phyloP scores from a whole-genome alignment of 2,113 vertebrate species.

The Pica pica region DNA sequence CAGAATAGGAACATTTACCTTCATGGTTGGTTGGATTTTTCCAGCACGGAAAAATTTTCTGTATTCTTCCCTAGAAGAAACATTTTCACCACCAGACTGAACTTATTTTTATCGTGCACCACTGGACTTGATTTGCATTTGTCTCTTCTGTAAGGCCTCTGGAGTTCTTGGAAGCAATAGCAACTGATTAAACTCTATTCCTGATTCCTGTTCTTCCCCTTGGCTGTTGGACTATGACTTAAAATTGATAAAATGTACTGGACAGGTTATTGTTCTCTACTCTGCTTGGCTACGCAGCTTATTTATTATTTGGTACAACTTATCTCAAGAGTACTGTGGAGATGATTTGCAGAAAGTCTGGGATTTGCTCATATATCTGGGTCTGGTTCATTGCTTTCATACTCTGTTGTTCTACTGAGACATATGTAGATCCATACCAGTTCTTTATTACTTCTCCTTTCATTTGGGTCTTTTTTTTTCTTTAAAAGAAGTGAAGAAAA shows the following conservation, averaged over 20 bases:
- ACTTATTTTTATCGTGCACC: not conserved
- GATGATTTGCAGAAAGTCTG: not conserved
- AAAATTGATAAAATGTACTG: not conserved
- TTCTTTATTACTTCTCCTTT: not conserved
- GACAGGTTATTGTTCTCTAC: conserved; percentile 3
- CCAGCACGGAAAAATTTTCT: not conserved
- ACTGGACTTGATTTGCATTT: not conserved
- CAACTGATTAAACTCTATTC: not conserved
- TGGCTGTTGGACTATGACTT: not conserved
- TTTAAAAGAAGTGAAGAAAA: not conserved
- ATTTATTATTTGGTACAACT: not conserved
- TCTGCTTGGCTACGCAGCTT: not conserved
- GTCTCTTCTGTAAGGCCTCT: not conserved
- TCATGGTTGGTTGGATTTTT: not conserved
- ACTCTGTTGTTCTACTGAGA: not conserved
- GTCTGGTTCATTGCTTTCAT: not conserved
- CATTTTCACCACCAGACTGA: not conserved
- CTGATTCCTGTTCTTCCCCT: not conserved
- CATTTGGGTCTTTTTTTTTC: not conserved
- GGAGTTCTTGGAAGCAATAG: not conserved
- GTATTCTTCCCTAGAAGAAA: not conserved
- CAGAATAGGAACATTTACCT: not conserved
- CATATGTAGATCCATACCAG: not conserved
- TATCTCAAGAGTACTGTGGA: not conserved
- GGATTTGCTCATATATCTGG: not conserved